phyloP scores from a whole-genome alignment of 2,797 vertebrate species.

The Garrulus glandarius region DNA sequence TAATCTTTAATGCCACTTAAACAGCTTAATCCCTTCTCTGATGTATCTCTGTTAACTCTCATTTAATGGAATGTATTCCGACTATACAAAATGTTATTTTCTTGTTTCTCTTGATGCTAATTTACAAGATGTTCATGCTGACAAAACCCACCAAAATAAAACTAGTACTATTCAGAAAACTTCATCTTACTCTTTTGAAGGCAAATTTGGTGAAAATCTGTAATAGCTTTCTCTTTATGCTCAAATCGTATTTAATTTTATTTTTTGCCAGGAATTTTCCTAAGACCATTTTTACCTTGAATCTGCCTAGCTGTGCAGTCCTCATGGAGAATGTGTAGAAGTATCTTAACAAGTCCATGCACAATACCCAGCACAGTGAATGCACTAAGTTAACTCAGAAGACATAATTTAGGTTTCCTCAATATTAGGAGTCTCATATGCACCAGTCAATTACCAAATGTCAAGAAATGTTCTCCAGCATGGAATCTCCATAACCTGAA shows the following conservation, averaged over 20 bases:
- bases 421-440: background rate
- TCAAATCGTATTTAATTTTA: background rate
- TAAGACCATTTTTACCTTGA: background rate
- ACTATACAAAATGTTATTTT: background rate
- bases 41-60: background rate
- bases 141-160: fast-evolving
- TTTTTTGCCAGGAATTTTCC: background rate
- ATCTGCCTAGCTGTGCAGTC: background rate
- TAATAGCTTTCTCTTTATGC: background rate
- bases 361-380: background rate
- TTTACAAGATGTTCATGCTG: background rate
- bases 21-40: background rate
- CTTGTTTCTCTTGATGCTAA: background rate
- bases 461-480: background rate
- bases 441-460: background rate
- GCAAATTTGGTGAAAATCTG: background rate
- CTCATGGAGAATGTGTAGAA: background rate
- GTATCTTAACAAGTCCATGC: background rate
- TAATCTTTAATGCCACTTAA: background rate
- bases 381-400: background rate
- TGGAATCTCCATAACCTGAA: background rate
- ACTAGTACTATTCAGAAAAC: background rate
- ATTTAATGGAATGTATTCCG: background rate
- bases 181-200: background rate
- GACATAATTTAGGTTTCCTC: background rate